Conservation (phyloP, 2,888 invertebrate species). For the Drosophila subsilvestris region DNA sequence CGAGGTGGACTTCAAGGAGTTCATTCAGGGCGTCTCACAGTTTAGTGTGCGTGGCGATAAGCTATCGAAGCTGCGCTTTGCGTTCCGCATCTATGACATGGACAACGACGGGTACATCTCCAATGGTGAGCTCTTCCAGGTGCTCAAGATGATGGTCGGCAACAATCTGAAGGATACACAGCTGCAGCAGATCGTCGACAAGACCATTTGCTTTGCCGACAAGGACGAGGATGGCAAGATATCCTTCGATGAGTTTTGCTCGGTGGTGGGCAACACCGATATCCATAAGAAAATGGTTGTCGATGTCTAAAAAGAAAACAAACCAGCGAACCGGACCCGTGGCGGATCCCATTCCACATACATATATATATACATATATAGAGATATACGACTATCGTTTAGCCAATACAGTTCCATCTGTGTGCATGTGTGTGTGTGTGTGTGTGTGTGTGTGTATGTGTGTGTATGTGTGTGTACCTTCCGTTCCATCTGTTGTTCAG, state of each 20-base stretch:
- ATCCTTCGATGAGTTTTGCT: conserved; percentile 99
- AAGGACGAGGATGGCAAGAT: conserved; percentile 99
- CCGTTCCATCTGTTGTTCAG: conserved; percentile 31
- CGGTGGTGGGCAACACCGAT: conserved; percentile 99
- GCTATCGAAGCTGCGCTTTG: conserved; percentile 98
- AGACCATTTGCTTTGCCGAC: conserved; percentile 99
- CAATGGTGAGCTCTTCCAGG: conserved; percentile 98
- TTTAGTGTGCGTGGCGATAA: conserved; percentile 99
- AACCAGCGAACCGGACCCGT: background rate
- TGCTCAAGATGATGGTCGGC: conserved; percentile 99
- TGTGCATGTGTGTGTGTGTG: background rate
- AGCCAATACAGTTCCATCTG: conserved; percentile 11
- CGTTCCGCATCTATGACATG: conserved; percentile 99
- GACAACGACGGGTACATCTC: conserved; percentile 99
- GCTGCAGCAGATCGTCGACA: conserved; percentile 99
- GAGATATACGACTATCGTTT: conserved; percentile 9
- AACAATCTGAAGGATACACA: conserved; percentile 99
- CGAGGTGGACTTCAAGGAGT: conserved; percentile 96
- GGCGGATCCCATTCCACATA: background rate
- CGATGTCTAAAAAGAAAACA: conserved; percentile 90
- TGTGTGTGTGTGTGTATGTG: background rate
- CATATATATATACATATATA: background rate
- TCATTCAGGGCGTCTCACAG: conserved; percentile 99
- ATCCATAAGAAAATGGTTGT: conserved; percentile 99
- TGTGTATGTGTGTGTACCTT: conserved; percentile 30